Evolutionary conservation across 1,140 invertebrate genomes (phyloP).

Genomic region (Lepeophtheirus salmonis): DNA sequence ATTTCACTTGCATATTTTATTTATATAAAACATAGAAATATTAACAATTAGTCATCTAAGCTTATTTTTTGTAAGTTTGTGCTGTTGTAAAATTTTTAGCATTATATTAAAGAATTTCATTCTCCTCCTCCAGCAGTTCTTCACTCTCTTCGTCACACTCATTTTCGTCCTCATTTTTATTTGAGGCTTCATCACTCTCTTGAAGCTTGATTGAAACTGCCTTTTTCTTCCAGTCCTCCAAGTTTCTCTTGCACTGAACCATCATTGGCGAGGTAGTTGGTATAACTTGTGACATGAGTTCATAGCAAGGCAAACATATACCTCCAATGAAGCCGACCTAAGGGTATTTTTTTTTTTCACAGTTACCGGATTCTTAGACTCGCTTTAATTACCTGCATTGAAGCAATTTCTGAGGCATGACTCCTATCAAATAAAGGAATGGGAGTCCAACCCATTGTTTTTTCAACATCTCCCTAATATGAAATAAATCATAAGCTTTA

Average conservation of each 20-base stretch:
- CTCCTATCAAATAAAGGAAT: slow-evolving; percentile 18
- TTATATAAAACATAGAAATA: too few relatives aligned
- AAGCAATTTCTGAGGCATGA: slow-evolving; percentile 8
- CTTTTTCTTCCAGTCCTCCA: slow-evolving; percentile 36
- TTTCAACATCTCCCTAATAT: slow-evolving; percentile 20
- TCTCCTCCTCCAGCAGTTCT: too few relatives aligned
- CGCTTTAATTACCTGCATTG: slow-evolving; percentile 19
- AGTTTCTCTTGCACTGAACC: slow-evolving; percentile 40
- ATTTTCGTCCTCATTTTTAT: neutral
- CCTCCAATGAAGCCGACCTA: slow-evolving; percentile 55
- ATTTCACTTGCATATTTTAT: too few relatives aligned
- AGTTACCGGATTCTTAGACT: too few relatives aligned
- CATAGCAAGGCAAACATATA: slow-evolving; percentile 63
- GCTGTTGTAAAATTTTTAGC: too few relatives aligned
- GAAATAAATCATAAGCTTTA: neutral
- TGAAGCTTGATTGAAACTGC: slow-evolving; percentile 24
- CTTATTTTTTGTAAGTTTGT: too few relatives aligned
- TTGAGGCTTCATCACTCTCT: neutral
- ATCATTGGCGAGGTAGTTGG: slow-evolving; percentile 48
- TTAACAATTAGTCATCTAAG: too few relatives aligned
- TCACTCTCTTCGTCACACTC: neutral
- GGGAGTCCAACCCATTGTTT: slow-evolving; percentile 19
- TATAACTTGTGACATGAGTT: slow-evolving; percentile 41
- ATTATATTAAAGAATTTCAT: too few relatives aligned
- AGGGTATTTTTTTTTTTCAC: too few relatives aligned